Evolutionary conservation across 2,113 vertebrate species (phyloP), one percentile per base, ranked within the genome.

Genomic region (Muntiacus muntjak): DNA sequence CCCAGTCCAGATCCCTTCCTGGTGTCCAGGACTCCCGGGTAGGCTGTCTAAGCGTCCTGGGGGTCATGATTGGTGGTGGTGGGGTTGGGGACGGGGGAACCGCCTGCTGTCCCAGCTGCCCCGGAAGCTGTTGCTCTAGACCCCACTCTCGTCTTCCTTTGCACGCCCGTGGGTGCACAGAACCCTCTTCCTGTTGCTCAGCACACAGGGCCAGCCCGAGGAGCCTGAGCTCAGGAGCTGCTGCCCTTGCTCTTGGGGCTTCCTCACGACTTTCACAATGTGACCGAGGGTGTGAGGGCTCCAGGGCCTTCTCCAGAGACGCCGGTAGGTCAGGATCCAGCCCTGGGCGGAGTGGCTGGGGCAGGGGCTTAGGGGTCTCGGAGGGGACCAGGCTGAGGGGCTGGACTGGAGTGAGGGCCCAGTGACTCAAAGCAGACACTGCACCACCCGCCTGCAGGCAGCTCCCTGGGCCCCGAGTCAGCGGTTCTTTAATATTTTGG

Each of bases 61-160:
- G 67, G 17, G n/a, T 36, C n/a, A 0, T 21, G n/a, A 36, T 74
- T 25, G 17, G 2, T 40, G 36, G 67, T 36, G n/a, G 67, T 10
- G n/a, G 64, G 67, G 19, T 12, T 40, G n/a, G 25, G 10, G n/a
- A 43, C n/a, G 67, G 58, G 90, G 58, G 47, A 54, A 33, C 19
- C 3, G 10, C n/a, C 90, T 67, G 6, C 17, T 2, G 58, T 83
- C n/a, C 58, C 47, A 54, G n/a, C 26, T 54, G 12, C n/a, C 26
- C 17, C 0, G 17, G 58, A 33, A 83, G 58, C 15, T 0, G 4
- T 5, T 7, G 25, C 57, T 52, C 23, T 30, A 4, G 78, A 54
- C 16, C 0, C 21, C n/a, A 3, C 14, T 28, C 1, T 5, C 0
- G 3, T 47, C 25, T 16, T 78, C 43, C 43, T 45, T 2, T 28